Evolutionary conservation across 92 coral and sea anemone species (phyloP).

Genomic region (Montipora capitata): DNA sequence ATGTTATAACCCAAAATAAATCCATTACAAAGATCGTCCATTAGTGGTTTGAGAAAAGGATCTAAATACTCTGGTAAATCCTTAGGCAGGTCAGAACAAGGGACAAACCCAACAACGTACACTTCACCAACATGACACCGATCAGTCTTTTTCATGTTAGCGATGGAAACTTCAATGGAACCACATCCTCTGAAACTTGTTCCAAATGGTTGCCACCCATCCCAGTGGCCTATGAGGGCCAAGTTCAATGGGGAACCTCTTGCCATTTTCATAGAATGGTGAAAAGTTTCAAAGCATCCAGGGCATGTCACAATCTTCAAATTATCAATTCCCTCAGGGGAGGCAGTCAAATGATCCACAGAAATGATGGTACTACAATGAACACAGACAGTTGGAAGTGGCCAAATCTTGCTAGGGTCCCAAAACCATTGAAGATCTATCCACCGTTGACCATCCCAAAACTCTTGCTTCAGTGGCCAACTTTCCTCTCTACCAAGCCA

Average conservation of each 20-base stretch:
- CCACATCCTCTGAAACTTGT: too few species aligned
- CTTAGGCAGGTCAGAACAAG: conserved; percentile 50
- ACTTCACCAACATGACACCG: conserved; percentile 77
- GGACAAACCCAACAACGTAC: conserved; percentile 78
- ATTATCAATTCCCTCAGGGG: too few species aligned
- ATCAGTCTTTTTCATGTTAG: conserved; percentile 70
- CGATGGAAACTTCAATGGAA: conserved; percentile 73
- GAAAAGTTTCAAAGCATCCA: conserved; percentile 64
- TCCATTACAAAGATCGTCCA: conserved; percentile 65
- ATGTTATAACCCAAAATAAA: conserved; percentile 71
- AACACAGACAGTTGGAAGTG: too few species aligned
- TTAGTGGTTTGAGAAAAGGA: conserved; percentile 74
- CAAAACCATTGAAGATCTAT: too few species aligned
- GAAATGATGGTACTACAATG: too few species aligned
- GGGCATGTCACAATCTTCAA: conserved; percentile 85
- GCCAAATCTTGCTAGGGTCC: too few species aligned
- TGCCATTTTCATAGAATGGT: conserved; percentile 54
- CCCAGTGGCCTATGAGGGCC: conserved; percentile 81
- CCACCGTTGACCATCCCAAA: conserved; percentile 80
- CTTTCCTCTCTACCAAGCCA: conserved; percentile 60
- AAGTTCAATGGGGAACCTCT: too few species aligned
- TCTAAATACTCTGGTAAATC: conserved; percentile 50
- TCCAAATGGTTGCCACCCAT: conserved; percentile 91
- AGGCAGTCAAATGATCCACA: too few species aligned
- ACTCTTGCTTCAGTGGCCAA: conserved; percentile 68